Percentiles rank a stretch among this genome's conserved stretches.
phyloP scores from a whole-genome alignment of 37 sponge, comb jelly and placozoan species.

The Axinella damicornis region DNA sequence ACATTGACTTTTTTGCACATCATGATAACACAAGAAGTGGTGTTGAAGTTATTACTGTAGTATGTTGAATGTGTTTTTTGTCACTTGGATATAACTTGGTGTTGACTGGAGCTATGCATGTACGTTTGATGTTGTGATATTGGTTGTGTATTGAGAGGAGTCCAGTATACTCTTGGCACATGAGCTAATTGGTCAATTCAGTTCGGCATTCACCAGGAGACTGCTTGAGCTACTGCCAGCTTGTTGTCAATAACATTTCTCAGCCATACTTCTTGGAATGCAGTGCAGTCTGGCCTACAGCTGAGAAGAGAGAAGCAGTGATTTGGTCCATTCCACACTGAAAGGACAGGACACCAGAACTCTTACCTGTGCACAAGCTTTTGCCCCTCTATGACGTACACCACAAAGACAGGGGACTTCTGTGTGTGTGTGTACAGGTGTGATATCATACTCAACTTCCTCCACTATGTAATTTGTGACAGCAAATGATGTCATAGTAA shows the following conservation, averaged over 20 bases:
- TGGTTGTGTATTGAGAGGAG: not conserved
- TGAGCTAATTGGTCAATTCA: too few relatives aligned
- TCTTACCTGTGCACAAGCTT: constrained; percentile 77
- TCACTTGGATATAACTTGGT: not conserved
- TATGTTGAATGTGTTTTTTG: not conserved
- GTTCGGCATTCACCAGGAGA: too few relatives aligned
- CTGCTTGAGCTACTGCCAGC: constrained; percentile 16
- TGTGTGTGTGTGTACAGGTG: too few relatives aligned
- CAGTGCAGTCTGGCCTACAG: constrained; percentile 68
- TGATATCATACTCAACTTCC: too few relatives aligned
- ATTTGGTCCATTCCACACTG: too few relatives aligned
- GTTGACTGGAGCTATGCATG: not conserved
- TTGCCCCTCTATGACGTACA: constrained; percentile 92
- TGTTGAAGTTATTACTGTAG: not conserved
- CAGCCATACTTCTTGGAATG: constrained; percentile 89
- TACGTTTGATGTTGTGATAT: not conserved
- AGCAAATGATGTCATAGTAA: too few relatives aligned
- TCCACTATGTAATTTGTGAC: too few relatives aligned
- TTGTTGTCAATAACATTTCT: constrained; percentile 81
- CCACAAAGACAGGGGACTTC: not conserved
- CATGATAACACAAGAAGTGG: too few relatives aligned
- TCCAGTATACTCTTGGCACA: too few relatives aligned
- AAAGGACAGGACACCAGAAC: too few relatives aligned
- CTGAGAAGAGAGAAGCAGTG: not conserved
- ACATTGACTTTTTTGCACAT: too few relatives aligned